Base-by-base conservation (phyloP, 1,140 invertebrate genomes). In the Pseudoatta argentina region DNA sequence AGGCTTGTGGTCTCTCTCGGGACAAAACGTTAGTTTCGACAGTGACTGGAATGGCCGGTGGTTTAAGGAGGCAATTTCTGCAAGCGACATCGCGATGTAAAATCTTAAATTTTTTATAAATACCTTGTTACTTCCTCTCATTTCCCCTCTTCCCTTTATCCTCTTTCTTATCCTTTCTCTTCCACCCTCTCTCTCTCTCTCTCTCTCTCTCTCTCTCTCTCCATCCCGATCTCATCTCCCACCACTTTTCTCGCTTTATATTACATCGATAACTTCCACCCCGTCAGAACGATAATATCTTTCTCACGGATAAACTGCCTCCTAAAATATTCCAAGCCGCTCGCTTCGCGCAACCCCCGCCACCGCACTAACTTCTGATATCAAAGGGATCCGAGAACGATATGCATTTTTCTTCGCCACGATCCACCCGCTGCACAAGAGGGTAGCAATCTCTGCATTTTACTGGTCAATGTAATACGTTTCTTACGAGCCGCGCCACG, bases 211-310 rank as follows among this genome's bases (percentile, higher is more conserved):
- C n/a, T 30, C n/a, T 24, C 30, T n/a, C n/a, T 30, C n/a, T 24
- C 48, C n/a, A 6, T 53, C 53, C 5, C 55, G 51, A 27, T 75
- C 30, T 53, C 34, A 61, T 69, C 53, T 64, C 12, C 14, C n/a
- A 48, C 51, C 34, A 69, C 44, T 72, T 53, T 63, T 82, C 66
- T 72, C 77, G 66, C 44, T 82, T 72, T 73, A 83, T 81, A 86
- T 86, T 82, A 71, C 85, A 51, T 44, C 85, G 76, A 86, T 86
- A 81, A 86, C 76, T 81, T 86, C 63, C 76, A 21, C 21, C 76
- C 30, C 53, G 53, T 44, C 64, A 51, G 34, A 27, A 81, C 64
- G 85, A 86, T 69, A 69, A 78, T 79, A 86, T 78, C 72, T 85
- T 78, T 51, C 73, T 78, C 61, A 59, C 39, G 39, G 64, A 86